phyloP scores from a whole-genome alignment of 1,140 invertebrate genomes.

The Dysdera silvatica region DNA sequence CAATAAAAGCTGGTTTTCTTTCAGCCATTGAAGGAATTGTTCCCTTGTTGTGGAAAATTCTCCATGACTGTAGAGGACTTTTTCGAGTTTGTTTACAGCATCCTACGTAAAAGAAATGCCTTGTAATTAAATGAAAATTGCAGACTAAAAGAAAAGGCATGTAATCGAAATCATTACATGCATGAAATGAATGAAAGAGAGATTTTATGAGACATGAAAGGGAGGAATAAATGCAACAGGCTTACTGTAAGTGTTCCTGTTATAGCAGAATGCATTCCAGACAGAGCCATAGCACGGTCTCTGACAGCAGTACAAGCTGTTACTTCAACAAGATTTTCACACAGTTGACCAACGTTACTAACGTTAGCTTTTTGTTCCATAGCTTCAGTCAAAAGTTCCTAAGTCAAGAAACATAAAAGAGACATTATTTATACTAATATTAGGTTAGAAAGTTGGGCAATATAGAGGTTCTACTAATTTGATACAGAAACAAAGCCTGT shows the following conservation, averaged over 20 bases:
- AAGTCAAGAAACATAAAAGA: too few species aligned
- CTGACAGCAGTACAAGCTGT: constrained; percentile 19
- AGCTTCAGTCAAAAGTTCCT: too few species aligned
- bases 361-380: too few species aligned
- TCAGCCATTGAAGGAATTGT: constrained; percentile 70
- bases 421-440: too few species aligned
- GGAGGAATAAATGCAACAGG: too few species aligned
- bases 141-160: neutral
- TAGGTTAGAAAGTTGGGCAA: too few species aligned
- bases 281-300: constrained; percentile 22
- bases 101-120: constrained; percentile 25
- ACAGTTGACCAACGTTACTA: too few species aligned
- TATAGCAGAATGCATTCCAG: constrained; percentile 16
- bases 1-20: constrained; percentile 64
- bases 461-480: too few species aligned
- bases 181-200: too few species aligned
- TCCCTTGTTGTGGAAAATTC: constrained; percentile 77
- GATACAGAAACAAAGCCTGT: too few species aligned
- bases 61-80: constrained; percentile 77
- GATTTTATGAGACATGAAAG: too few species aligned
- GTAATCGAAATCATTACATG: too few species aligned
- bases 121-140: neutral
- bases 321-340: constrained; percentile 28
- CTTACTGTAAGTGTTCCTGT: constrained; percentile 8
- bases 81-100: constrained; percentile 71